Percentiles rank a stretch among this genome's conserved stretches.
These are phyloP conservation scores for Phymastichus coffea DNA, from an alignment of 1,140 invertebrate genomes.

Conservation along the genomic window DNA sequence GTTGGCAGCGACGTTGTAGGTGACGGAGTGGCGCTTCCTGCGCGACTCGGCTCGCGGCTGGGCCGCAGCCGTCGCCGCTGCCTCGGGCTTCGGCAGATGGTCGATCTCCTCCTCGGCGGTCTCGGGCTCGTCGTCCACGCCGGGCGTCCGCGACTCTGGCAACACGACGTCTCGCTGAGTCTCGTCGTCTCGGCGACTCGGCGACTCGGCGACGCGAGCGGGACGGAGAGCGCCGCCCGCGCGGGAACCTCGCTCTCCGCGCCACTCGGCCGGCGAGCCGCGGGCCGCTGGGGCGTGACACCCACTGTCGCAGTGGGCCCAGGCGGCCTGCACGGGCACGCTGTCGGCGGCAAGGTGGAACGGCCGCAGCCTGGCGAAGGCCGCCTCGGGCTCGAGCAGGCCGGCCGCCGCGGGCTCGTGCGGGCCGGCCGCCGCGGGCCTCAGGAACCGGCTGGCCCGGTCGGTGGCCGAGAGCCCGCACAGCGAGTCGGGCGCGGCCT, in stretches of 20 bases:
- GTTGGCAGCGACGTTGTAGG: constrained; percentile 35
- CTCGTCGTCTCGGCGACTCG: constrained; percentile 31
- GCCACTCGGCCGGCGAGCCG: no score
- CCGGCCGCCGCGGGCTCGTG: constrained; percentile 35
- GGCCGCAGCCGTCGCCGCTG: constrained; percentile 31
- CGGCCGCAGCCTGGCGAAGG: constrained; percentile 45
- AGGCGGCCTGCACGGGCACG: constrained; percentile 37
- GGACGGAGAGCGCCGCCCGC: no score
- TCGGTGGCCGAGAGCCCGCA: constrained; percentile 65
- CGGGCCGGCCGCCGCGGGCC: not conserved
- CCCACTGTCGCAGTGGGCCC: constrained; percentile 40
- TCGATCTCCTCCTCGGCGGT: constrained; percentile 44
- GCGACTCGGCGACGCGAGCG: no score
- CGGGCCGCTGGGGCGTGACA: no score
- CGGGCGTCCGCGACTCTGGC: no score
- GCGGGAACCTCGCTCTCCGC: no score
- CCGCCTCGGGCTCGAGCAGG: constrained; percentile 40
- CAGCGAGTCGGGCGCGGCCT: constrained; percentile 58
- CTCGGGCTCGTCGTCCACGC: constrained; percentile 31
- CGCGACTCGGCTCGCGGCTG: constrained; percentile 30
- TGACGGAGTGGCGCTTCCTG: constrained; percentile 33
- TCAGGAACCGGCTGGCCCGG: constrained; percentile 60
- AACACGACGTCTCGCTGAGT: no score
- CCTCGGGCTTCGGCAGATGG: constrained; percentile 46
- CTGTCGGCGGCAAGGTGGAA: constrained; percentile 45